phyloP scores from a whole-genome alignment of 1,140 invertebrate species.

The Aphelinus atriplicis region DNA sequence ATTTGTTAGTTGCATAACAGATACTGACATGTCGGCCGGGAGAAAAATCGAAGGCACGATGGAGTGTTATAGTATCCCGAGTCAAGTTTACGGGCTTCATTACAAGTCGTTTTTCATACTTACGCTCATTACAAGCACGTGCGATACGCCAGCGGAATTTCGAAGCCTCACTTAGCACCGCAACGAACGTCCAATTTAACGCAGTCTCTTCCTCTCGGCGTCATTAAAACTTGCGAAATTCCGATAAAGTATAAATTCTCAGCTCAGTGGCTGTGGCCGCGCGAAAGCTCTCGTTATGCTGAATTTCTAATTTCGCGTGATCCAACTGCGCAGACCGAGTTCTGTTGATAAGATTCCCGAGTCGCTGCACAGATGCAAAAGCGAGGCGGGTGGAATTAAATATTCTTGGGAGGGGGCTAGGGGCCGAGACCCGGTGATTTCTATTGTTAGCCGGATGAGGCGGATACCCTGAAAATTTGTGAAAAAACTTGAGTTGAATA shows the following conservation, averaged over 20 bases:
- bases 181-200: conserved; percentile 4
- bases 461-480: too few species aligned
- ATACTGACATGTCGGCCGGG: background rate
- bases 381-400: too few species aligned
- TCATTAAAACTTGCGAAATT: conserved; percentile 31
- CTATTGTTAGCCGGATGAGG: too few species aligned
- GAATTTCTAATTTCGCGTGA: conserved; percentile 19
- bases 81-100: conserved; percentile 47
- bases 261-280: background rate
- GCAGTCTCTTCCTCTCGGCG: background rate
- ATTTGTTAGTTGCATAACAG: too few species aligned
- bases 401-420: too few species aligned
- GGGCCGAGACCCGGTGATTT: too few species aligned
- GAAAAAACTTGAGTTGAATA: too few species aligned
- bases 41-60: conserved; percentile 19
- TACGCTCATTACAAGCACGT: conserved; percentile 43
- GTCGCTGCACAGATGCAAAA: background rate
- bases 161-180: conserved; percentile 24
- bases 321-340: background rate
- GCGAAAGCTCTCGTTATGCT: background rate
- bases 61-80: conserved; percentile 30
- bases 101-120: conserved; percentile 46
- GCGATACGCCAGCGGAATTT: conserved; percentile 39
- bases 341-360: conserved; percentile 19
- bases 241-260: conserved; percentile 26